Evolutionary conservation across 2,888 invertebrate genomes (phyloP), one percentile per base, ranked within the genome.

Genomic region (Lingula anatina): DNA sequence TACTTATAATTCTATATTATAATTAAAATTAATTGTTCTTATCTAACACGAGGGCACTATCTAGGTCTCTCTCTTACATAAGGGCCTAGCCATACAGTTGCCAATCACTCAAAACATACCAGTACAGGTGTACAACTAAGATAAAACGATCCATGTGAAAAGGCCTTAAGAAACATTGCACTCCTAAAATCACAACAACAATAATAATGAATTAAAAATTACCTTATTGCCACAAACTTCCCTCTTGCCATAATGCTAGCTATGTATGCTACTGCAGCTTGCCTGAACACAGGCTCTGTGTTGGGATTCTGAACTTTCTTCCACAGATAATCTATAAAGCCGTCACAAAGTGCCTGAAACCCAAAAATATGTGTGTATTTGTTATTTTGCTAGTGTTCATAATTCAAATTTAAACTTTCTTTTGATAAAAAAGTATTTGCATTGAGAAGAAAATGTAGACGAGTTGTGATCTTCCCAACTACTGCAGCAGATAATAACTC

Each of bases 241-340:
- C 85, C 85, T 61, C 89, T 81, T 5, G 87, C 84, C 35, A 89
- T 69, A 52, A 88, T 82, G 72, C 89, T 88, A 12, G 86, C 85
- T 25, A 89, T 81, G 66, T 90, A 90, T 44, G 83, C 82, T n/a
- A 86, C 83, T 5, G 87, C 80, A 2, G 85, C 80, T 70, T 88
- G 87, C 36, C 89, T 78, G 56, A 85, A 79, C 26, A 87, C 80
- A 3, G 82, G 72, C 1, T 86, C 81, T 7, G 83, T 79, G 70
- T 82, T 85, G 0, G 84, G 85, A 73, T 85, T 81, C 40, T 81
- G 81, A n/a, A 86, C 83, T 76, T 86, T 87, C 57, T 82, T 82
- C 89, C 89, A 89, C 7, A 90, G 76, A 65, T 81, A 83, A 62
- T 83, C 83, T 21, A 88, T 67, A 74, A 89, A 89, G 23, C 81